These are phyloP conservation scores for Athalia circularis DNA, from an alignment of 2,888 invertebrate species.

Conservation along the genomic window DNA sequence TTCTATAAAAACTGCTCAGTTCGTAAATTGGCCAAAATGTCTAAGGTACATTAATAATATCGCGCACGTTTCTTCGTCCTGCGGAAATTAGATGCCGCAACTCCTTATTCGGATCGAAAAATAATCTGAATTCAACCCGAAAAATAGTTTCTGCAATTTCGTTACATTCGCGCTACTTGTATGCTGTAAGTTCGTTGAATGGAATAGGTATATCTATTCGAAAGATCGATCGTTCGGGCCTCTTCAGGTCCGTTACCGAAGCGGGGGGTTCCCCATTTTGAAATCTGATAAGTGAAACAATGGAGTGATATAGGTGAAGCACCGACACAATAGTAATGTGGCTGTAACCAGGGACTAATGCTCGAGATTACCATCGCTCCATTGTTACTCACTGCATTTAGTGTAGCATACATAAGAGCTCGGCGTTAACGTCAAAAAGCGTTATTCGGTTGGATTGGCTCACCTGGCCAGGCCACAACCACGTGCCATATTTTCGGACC, in stretches of 20 bases:
- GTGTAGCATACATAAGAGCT: slow-evolving; percentile 58
- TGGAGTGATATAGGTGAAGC: slow-evolving; percentile 58
- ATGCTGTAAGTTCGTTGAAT: neutral
- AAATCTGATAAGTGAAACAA: slow-evolving; percentile 63
- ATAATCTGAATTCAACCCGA: too few species aligned
- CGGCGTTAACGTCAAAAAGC: slow-evolving; percentile 71
- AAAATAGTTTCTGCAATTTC: neutral
- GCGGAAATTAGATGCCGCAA: neutral
- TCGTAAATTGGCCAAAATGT: slow-evolving; percentile 31
- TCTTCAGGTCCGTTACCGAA: slow-evolving; percentile 26
- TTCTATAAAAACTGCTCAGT: slow-evolving; percentile 24
- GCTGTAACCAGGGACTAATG: slow-evolving; percentile 66
- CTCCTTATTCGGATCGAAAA: neutral
- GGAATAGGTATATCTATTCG: slow-evolving; percentile 1
- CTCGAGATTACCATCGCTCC: slow-evolving; percentile 68
- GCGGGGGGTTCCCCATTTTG: slow-evolving; percentile 29
- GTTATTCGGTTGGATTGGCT: slow-evolving; percentile 63
- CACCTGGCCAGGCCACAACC: slow-evolving; percentile 62
- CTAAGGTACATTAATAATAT: slow-evolving; percentile 5
- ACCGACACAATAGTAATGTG: slow-evolving; percentile 68
- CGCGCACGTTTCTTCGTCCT: neutral
- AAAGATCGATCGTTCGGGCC: slow-evolving; percentile 21
- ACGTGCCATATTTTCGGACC: slow-evolving; percentile 51
- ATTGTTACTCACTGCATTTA: slow-evolving; percentile 65
- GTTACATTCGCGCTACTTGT: neutral